phyloP scores from a whole-genome alignment of 2,888 invertebrate species.

The Onchidella celtica region DNA sequence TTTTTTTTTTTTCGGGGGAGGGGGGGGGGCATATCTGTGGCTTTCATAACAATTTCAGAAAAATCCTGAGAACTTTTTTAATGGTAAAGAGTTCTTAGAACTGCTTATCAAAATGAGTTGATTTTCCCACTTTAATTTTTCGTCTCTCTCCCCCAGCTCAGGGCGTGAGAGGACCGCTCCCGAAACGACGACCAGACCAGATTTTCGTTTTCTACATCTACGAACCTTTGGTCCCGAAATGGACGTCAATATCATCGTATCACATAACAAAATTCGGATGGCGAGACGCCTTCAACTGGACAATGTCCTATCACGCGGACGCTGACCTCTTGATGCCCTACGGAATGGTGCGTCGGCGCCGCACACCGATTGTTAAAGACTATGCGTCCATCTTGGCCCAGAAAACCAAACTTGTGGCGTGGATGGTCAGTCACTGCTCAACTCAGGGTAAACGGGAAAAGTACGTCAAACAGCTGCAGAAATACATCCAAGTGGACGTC shows the following conservation, averaged over 20 bases:
- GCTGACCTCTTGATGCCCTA: slow-evolving; percentile 28
- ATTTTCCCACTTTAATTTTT: neutral
- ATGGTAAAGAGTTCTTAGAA: no score
- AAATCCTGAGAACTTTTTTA: no score
- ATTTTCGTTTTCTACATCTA: slow-evolving; percentile 14
- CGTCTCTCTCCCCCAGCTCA: neutral
- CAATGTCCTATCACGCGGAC: slow-evolving; percentile 40
- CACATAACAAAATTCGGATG: slow-evolving; percentile 23
- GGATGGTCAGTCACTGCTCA: slow-evolving; percentile 87
- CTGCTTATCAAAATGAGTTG: no score
- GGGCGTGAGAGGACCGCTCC: neutral
- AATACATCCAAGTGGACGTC: slow-evolving; percentile 85
- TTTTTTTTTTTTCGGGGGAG: no score
- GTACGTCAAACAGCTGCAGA: slow-evolving; percentile 90
- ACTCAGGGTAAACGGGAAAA: slow-evolving; percentile 83
- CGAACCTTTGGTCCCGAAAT: slow-evolving; percentile 13
- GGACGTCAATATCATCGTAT: neutral
- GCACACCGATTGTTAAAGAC: neutral
- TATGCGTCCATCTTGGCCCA: slow-evolving; percentile 29
- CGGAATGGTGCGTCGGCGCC: slow-evolving; percentile 8
- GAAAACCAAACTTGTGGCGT: slow-evolving; percentile 95
- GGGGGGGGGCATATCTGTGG: no score
- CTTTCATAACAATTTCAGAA: no score
- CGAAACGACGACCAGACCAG: slow-evolving; percentile 14
- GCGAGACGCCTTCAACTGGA: slow-evolving; percentile 52